Evolutionary conservation across 2,797 vertebrate genomes (phyloP).

Genomic region (Linurgus olivaceus): DNA sequence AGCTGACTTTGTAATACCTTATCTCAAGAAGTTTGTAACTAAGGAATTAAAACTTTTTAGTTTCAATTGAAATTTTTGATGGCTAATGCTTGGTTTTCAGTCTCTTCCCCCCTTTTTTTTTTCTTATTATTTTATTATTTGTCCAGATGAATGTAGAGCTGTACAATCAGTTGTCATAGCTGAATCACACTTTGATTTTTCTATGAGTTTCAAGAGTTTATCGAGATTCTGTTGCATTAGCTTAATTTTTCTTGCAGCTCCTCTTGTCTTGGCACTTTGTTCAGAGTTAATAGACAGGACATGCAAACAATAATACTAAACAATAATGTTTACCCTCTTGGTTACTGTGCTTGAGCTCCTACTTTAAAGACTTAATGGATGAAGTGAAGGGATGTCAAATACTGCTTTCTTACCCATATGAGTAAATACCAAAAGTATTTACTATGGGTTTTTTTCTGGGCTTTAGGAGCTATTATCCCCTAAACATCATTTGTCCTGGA

Average conservation of each 20-base stretch:
- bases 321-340: background rate
- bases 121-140: background rate
- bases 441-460: accelerated
- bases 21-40: background rate
- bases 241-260: background rate
- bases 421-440: background rate
- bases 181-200: background rate
- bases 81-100: background rate
- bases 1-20: background rate
- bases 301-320: background rate
- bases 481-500: background rate
- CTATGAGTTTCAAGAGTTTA: background rate
- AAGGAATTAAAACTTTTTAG: background rate
- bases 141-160: background rate
- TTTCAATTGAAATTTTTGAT: background rate
- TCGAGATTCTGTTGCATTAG: background rate
- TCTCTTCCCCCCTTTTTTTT: accelerated
- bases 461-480: background rate
- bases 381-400: background rate
- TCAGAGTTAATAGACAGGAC: background rate
- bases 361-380: background rate
- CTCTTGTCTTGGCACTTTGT: background rate
- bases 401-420: background rate
- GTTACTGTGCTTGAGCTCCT: background rate
- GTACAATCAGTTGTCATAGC: background rate